Conservation (phyloP, 2,888 invertebrate genomes). For the Thereva nobilitata region DNA sequence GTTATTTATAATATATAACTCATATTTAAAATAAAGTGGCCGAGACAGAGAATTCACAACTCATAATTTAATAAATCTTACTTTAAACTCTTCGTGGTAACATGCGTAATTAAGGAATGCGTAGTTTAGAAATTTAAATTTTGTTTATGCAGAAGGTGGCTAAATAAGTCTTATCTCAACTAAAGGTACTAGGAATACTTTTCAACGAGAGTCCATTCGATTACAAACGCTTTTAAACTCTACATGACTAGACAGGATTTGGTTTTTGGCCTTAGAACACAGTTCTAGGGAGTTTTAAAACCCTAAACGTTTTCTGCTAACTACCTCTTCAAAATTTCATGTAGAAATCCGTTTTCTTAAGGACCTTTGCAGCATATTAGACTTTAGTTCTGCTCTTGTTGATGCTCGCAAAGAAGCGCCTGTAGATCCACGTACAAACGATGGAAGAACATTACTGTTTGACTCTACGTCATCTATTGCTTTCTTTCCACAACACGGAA, state of each 20-base stretch:
- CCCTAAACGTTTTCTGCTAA: not conserved
- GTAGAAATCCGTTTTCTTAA: conserved; percentile 30
- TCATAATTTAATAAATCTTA: no score
- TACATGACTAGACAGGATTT: conserved; percentile 33
- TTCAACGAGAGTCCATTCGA: no score
- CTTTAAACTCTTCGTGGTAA: no score
- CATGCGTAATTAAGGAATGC: no score
- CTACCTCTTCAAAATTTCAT: conserved; percentile 3
- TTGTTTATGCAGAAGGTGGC: no score
- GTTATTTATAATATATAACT: no score
- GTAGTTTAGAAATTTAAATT: no score
- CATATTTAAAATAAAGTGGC: no score
- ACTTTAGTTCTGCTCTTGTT: conserved; percentile 63
- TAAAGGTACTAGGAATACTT: no score
- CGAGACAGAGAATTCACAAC: no score
- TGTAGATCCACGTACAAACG: conserved; percentile 47
- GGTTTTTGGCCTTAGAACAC: conserved; percentile 6
- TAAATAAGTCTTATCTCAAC: no score
- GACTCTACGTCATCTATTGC: conserved; percentile 51
- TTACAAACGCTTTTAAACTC: conserved; percentile 3
- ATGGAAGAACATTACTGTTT: conserved; percentile 32
- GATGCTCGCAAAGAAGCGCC: conserved; percentile 49
- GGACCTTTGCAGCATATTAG: conserved; percentile 64
- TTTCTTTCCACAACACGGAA: conserved; percentile 74
- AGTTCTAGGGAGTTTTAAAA: not conserved